phyloP scores from a whole-genome alignment of 2,797 vertebrate genomes.

The Gymnothorax javanicus region DNA sequence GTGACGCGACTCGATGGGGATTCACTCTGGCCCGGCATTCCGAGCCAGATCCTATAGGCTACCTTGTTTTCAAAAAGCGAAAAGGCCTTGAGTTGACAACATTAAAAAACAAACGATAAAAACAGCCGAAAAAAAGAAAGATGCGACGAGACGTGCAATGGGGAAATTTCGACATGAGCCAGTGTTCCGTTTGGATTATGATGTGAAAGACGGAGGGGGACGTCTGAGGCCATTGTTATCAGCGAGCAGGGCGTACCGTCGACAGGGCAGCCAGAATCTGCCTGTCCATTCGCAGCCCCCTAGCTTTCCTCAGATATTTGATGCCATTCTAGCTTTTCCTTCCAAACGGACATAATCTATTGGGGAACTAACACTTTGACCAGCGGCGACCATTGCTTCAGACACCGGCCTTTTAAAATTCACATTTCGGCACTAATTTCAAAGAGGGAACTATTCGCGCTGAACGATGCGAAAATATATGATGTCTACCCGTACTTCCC shows the following conservation, averaged over 20 bases:
- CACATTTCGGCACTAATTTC: conserved; percentile 55
- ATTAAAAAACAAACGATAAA: conserved; percentile 39
- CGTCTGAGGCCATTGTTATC: conserved; percentile 96
- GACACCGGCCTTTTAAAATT: conserved; percentile 61
- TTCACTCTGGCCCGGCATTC: conserved; percentile 64
- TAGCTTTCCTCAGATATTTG: conserved; percentile 73
- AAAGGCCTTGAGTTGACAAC: conserved; percentile 61
- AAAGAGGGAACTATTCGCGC: conserved; percentile 76
- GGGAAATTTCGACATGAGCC: conserved; percentile 51
- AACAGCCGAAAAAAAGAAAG: conserved; percentile 33
- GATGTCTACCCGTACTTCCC: conserved; percentile 87
- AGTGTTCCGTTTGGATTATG: conserved; percentile 46
- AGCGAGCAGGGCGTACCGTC: conserved; percentile 84
- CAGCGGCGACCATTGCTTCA: conserved; percentile 67
- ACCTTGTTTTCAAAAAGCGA: conserved; percentile 62
- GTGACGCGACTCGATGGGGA: conserved; percentile 74
- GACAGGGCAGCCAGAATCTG: conserved; percentile 82
- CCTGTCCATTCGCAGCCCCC: conserved; percentile 80
- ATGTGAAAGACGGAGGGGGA: conserved; percentile 64
- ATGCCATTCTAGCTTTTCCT: conserved; percentile 76
- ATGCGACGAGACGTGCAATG: conserved; percentile 34
- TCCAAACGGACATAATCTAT: conserved; percentile 72
- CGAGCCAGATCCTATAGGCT: conserved; percentile 46
- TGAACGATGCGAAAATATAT: conserved; percentile 84
- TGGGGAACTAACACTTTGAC: conserved; percentile 69